Conservation (phyloP, 2,888 invertebrate species). For the Megalurothrips usitatus region DNA sequence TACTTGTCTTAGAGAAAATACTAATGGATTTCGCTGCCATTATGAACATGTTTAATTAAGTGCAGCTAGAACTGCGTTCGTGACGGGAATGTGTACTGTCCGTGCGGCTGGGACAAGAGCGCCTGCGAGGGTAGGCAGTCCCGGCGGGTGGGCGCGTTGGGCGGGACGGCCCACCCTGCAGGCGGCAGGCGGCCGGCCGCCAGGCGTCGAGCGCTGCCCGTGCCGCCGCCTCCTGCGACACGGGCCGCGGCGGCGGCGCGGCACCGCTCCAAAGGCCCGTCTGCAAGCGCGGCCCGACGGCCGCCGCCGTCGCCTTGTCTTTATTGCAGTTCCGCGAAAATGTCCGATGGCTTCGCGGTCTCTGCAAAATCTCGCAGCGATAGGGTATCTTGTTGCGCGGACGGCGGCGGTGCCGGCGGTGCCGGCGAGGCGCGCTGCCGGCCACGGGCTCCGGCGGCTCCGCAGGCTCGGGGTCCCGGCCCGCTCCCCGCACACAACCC, state of each 20-base stretch:
- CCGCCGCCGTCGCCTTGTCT: background rate
- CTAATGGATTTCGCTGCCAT: too few species aligned
- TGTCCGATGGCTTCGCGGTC: background rate
- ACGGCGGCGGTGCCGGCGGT: background rate
- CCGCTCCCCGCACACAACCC: too few species aligned
- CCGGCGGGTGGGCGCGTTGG: too few species aligned
- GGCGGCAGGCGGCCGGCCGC: background rate
- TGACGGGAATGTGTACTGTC: too few species aligned
- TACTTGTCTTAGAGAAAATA: too few species aligned
- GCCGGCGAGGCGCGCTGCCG: background rate
- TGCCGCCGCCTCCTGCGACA: background rate
- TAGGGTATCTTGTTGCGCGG: background rate
- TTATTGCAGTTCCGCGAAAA: slow-evolving; percentile 5
- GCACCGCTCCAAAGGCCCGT: background rate
- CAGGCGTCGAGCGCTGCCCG: background rate
- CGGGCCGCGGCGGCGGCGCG: background rate
- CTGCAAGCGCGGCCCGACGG: background rate
- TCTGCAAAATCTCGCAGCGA: background rate
- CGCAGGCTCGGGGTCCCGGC: too few species aligned
- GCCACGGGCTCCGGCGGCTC: too few species aligned
- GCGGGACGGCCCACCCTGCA: background rate
- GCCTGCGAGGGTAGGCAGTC: too few species aligned
- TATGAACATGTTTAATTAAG: too few species aligned
- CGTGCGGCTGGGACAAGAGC: too few species aligned
- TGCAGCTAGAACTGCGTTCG: too few species aligned